A percentile compares a stretch with the other conserved stretches of the same genome.
phyloP scores from a whole-genome alignment of 2,797 vertebrate genomes.

The Orientallactaga sibirica region DNA sequence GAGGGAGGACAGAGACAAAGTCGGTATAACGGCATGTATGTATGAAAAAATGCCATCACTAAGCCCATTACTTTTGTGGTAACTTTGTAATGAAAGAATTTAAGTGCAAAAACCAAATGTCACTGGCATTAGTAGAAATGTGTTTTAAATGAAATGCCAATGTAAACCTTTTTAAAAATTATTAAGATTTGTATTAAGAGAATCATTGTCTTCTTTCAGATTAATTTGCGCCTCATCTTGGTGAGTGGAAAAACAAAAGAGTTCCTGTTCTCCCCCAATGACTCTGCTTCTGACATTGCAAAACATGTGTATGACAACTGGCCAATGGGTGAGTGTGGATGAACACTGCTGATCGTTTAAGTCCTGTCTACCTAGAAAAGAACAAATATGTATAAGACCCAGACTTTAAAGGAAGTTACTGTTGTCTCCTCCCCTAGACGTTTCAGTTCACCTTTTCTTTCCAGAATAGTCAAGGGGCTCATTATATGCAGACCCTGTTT shows the following conservation, averaged over 20 bases:
- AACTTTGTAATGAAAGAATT: constrained; percentile 9
- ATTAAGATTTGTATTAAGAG: constrained; percentile 40
- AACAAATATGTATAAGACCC: background rate
- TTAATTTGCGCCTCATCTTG: constrained; percentile 98
- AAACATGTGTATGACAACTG: constrained; percentile 99
- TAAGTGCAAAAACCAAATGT: background rate
- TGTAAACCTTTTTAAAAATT: background rate
- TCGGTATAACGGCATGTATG: background rate
- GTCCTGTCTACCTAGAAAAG: background rate
- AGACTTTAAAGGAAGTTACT: background rate
- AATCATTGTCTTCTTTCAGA: constrained; percentile 88
- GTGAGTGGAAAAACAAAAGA: constrained; percentile 99
- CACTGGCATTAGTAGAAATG: constrained; percentile 14
- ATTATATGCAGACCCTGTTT: background rate
- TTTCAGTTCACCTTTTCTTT: background rate
- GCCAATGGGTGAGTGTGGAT: constrained; percentile 95
- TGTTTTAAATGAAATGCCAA: constrained; percentile 10
- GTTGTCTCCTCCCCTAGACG: background rate
- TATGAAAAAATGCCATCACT: background rate
- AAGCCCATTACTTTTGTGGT: background rate
- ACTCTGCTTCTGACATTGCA: constrained; percentile 97
- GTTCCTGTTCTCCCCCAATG: constrained; percentile 97
- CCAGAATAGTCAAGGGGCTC: background rate
- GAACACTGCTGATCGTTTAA: constrained; percentile 11
- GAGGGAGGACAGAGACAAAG: background rate